Evolutionary conservation across 2,888 invertebrate genomes (phyloP).

Genomic region (Exocentrus adspersus): DNA sequence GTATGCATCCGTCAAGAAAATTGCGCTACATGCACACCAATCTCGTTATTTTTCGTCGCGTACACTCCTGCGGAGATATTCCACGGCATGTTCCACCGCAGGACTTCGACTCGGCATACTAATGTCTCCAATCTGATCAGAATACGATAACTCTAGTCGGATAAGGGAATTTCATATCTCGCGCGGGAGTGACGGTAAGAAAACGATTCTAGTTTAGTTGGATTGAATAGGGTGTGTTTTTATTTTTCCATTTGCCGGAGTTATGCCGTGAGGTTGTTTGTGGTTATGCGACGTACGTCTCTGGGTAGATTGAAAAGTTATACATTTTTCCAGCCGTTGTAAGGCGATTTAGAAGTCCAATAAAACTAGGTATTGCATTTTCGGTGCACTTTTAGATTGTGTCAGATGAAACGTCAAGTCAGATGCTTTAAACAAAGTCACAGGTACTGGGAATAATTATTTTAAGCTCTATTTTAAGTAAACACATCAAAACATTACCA

Average conservation of each 20-base stretch:
- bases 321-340: too few relatives aligned
- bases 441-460: too few relatives aligned
- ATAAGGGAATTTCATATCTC: constrained; percentile 30
- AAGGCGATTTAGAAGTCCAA: too few relatives aligned
- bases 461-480: too few relatives aligned
- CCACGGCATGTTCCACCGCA: constrained; percentile 40
- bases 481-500: too few relatives aligned
- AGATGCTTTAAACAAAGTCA: too few relatives aligned
- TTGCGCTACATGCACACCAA: constrained; percentile 39
- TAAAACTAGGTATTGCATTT: too few relatives aligned
- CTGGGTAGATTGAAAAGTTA: too few relatives aligned
- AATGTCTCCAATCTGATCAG: constrained; percentile 48
- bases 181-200: constrained; percentile 33
- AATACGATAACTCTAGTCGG: constrained; percentile 43
- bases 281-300: too few relatives aligned
- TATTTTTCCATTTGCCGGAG: constrained; percentile 3
- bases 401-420: too few relatives aligned
- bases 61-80: constrained; percentile 44
- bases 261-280: too few relatives aligned
- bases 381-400: too few relatives aligned
- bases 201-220: constrained; percentile 32
- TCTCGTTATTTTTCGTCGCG: constrained; percentile 49
- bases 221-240: constrained; percentile 28
- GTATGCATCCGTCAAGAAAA: constrained; percentile 47
- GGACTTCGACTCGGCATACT: constrained; percentile 46